phyloP scores from a whole-genome alignment of 2,113 vertebrate species.

The Symphodus melops region DNA sequence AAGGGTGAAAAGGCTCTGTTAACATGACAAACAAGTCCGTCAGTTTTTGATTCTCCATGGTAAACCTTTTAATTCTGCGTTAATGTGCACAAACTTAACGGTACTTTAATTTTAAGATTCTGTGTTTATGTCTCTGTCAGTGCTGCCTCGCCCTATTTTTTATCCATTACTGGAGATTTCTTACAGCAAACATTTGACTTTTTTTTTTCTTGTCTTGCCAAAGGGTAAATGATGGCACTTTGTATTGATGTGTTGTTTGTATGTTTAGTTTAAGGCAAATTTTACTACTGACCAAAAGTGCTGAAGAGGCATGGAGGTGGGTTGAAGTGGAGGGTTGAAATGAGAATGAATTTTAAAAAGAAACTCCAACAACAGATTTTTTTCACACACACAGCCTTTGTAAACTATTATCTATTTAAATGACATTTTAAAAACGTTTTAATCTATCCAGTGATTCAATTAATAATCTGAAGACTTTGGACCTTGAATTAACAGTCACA shows the following conservation, averaged over 20 bases:
- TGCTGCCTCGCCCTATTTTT: neutral
- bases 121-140: constrained; percentile 10
- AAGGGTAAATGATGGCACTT: constrained; percentile 36
- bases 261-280: constrained; percentile 58
- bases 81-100: constrained; percentile 27
- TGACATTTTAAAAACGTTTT: constrained; percentile 48
- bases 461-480: neutral
- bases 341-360: neutral
- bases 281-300: constrained; percentile 83
- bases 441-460: neutral
- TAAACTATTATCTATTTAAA: constrained; percentile 60
- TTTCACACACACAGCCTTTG: constrained; percentile 12
- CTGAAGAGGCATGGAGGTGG: constrained; percentile 38
- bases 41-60: neutral
- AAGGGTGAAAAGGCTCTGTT: constrained; percentile 7
- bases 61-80: neutral
- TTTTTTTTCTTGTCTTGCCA: constrained; percentile 25
- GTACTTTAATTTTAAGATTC: constrained; percentile 45
- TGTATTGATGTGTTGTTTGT: constrained; percentile 51
- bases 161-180: constrained; percentile 8
- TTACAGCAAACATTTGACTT: constrained; percentile 1
- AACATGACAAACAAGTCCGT: neutral
- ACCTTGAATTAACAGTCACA: too few relatives aligned
- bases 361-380: neutral
- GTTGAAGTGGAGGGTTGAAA: neutral